Evolutionary conservation across 1,140 invertebrate genomes (phyloP), one percentile per base, ranked within the genome.

Genomic region (Notospermus geniculatus): DNA sequence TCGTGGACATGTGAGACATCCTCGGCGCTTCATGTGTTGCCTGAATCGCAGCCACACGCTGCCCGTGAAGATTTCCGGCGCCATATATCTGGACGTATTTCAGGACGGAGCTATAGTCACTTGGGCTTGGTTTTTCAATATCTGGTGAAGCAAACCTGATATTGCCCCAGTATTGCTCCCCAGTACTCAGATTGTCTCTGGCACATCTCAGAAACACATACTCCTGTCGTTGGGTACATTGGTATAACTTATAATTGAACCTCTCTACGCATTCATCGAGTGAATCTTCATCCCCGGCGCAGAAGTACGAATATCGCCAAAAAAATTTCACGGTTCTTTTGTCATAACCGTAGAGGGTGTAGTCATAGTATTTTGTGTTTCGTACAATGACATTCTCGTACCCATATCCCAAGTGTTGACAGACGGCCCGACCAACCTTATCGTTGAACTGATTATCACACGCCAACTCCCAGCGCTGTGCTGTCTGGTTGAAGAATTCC

Each of bases 121-220:
- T 59, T 56, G 83, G 22, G 80, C 84, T 30, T 41, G 69, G 57
- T 46, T 76, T 88, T 77, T 98, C 95, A 76, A 97, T 95, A 70
- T 91, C 88, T 23, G 89, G 86, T 74, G 90, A 88, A 7, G 93
- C 88, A 80, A 99, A 96, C 50, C 95, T 81, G 60, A 99, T 89
- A 28, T 96, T 97, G 46, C 96, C 97, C 96, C 97, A 99, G 77
- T 97, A 95, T 52, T 92, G 86, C 45, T 88, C 80, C 13, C 83
- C 82, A 2, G 84, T 76, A 15, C 88, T 85, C 5, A 91, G 70
- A 79, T 90, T 91, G 64, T 89, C 85, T 53, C 88, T 84, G 1
- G 91, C 93, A 76, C 97, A 99, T 67, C 92, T 87, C 32, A 99
- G 88, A 72, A 97, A 99, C 0, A 98, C 91, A 77, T 93, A 99